Conservation (phyloP, 2,888 invertebrate species). For the Trissoscelio sp. region DNA sequence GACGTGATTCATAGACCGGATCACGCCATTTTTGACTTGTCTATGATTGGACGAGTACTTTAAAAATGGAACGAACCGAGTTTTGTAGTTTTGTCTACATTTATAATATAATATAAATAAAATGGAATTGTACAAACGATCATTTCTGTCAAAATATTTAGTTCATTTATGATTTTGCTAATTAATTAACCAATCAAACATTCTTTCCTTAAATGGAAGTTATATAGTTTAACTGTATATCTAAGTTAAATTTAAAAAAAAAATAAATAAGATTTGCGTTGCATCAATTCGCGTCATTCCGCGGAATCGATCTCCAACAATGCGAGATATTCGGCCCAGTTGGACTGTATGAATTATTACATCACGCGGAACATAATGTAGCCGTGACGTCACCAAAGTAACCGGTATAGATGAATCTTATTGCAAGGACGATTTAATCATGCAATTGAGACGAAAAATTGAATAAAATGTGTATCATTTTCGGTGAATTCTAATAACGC, state of each 20-base stretch:
- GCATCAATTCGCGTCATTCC: neutral
- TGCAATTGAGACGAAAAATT: neutral
- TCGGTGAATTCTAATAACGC: too few relatives aligned
- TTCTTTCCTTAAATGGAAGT: too few relatives aligned
- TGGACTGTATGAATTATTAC: conserved; percentile 47
- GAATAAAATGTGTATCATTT: neutral
- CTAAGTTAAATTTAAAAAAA: too few relatives aligned
- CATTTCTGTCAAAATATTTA: too few relatives aligned
- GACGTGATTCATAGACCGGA: neutral
- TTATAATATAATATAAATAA: neutral
- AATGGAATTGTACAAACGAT: too few relatives aligned
- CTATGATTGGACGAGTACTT: neutral
- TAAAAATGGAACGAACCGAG: neutral
- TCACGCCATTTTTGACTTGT: conserved; percentile 7
- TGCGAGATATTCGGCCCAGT: too few relatives aligned
- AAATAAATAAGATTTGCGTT: neutral
- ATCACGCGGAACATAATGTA: conserved; percentile 51
- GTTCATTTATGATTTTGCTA: too few relatives aligned
- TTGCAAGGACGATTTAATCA: conserved; percentile 16
- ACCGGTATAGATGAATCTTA: conserved; percentile 46
- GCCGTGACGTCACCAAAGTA: conserved; percentile 37
- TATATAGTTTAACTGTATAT: too few relatives aligned
- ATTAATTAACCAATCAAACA: too few relatives aligned
- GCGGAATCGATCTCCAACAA: neutral
- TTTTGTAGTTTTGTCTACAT: neutral